Conservation (phyloP, 1,140 invertebrate species). For the Drosophila teissieri region DNA sequence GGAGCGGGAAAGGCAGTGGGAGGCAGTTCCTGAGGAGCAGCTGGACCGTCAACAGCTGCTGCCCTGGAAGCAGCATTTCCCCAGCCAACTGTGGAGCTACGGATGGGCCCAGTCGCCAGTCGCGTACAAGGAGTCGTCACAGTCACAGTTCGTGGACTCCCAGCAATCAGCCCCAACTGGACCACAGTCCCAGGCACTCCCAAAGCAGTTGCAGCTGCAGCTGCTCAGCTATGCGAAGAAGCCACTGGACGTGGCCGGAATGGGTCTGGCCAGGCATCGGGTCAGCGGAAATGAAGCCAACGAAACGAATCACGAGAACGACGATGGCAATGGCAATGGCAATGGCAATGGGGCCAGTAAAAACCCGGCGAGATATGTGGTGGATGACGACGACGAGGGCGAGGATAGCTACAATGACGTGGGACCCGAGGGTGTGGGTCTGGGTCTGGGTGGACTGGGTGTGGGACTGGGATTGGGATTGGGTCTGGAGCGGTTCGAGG, state of each 20-base stretch:
- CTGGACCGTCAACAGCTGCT: constrained; percentile 39
- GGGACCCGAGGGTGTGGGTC: constrained; percentile 10
- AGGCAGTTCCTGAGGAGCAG: constrained; percentile 39
- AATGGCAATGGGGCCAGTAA: constrained; percentile 32
- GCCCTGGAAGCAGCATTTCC: constrained; percentile 60
- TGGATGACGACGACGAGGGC: constrained; percentile 26
- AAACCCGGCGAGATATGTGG: constrained; percentile 46
- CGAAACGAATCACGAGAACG: constrained; percentile 65
- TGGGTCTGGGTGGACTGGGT: background rate
- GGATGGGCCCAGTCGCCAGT: constrained; percentile 42
- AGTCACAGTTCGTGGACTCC: constrained; percentile 64
- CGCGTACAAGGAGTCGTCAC: constrained; percentile 18
- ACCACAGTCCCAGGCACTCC: constrained; percentile 33
- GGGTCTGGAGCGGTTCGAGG: constrained; percentile 23
- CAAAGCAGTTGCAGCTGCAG: constrained; percentile 21
- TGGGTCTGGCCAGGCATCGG: constrained; percentile 51
- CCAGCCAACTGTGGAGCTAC: constrained; percentile 68
- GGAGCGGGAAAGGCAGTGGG: background rate
- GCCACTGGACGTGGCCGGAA: constrained; percentile 52
- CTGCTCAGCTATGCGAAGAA: constrained; percentile 67
- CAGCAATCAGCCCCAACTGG: constrained; percentile 31
- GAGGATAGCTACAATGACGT: constrained; percentile 17
- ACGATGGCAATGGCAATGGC: constrained; percentile 12
- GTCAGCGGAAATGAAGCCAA: constrained; percentile 75
- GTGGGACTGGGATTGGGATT: background rate